phyloP scores from a whole-genome alignment of 2,113 vertebrate genomes.

The Rhodinocichla rosea region DNA sequence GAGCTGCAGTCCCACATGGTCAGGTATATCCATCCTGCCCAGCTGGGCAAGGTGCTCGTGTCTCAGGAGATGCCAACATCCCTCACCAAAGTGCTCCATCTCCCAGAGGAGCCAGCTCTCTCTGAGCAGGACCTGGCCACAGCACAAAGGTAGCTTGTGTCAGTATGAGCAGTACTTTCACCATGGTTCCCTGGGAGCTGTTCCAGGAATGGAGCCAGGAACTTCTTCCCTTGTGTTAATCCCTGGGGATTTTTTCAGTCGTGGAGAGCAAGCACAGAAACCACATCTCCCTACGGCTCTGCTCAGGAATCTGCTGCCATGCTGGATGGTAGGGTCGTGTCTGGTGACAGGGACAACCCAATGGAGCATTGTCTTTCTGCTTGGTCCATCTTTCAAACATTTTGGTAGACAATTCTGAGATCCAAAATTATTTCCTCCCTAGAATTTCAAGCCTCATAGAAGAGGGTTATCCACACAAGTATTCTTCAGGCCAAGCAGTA shows the following conservation, averaged over 20 bases:
- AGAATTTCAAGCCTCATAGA: background rate
- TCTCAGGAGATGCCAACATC: background rate
- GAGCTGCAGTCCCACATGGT: background rate
- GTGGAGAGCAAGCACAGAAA: background rate
- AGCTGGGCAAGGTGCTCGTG: background rate
- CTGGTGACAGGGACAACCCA: background rate
- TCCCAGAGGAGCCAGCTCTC: background rate
- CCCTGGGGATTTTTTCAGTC: background rate
- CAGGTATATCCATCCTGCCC: background rate
- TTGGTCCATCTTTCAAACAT: background rate
- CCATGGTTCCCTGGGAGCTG: background rate
- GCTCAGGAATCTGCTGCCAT: background rate
- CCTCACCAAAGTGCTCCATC: background rate
- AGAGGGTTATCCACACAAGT: background rate
- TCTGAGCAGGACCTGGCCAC: background rate
- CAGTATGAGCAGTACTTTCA: background rate
- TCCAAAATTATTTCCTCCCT: background rate
- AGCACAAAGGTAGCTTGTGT: background rate
- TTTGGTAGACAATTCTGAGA: background rate
- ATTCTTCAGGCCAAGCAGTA: background rate
- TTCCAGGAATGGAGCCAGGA: background rate
- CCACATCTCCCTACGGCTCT: fast-evolving
- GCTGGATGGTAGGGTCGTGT: background rate
- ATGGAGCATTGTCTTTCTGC: background rate
- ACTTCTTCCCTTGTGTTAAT: background rate